phyloP scores from a whole-genome alignment of 2,888 invertebrate genomes.

The Thecophora atra region DNA sequence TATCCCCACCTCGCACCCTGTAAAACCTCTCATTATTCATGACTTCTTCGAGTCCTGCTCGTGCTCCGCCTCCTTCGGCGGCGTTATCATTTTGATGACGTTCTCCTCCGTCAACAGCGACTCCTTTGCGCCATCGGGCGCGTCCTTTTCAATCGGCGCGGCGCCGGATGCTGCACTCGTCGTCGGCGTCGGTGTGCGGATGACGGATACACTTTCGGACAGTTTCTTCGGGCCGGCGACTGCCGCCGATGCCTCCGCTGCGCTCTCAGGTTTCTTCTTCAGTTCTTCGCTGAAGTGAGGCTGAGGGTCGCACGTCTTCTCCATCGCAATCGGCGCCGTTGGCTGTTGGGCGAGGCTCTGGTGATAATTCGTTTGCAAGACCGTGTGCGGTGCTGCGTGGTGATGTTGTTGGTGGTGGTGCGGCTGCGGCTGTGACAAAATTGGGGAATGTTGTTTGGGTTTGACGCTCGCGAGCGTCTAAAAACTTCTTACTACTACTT shows the following conservation, averaged over 20 bases:
- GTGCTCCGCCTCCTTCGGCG: slow-evolving; percentile 60
- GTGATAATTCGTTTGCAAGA: slow-evolving; percentile 24
- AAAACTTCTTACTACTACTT: too few species aligned
- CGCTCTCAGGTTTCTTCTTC: not conserved
- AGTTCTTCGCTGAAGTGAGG: not conserved
- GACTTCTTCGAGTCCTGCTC: slow-evolving; percentile 72
- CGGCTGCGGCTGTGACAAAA: slow-evolving; percentile 36
- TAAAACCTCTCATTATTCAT: too few species aligned
- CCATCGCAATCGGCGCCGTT: slow-evolving; percentile 31
- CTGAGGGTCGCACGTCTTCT: not conserved
- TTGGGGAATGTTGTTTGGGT: slow-evolving; percentile 34
- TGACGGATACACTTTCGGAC: slow-evolving; percentile 46
- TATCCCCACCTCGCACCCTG: too few species aligned
- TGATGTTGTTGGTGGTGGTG: slow-evolving; percentile 38
- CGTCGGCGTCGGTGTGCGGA: slow-evolving; percentile 46
- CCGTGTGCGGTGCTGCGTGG: slow-evolving; percentile 39
- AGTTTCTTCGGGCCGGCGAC: slow-evolving; percentile 12
- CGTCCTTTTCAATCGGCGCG: slow-evolving; percentile 48
- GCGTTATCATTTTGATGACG: slow-evolving; percentile 58
- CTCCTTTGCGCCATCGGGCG: slow-evolving; percentile 44
- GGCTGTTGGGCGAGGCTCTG: slow-evolving; percentile 8
- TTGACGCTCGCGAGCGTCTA: not conserved
- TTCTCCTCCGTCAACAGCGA: slow-evolving; percentile 60
- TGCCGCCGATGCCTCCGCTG: not conserved
- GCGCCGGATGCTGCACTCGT: slow-evolving; percentile 23